phyloP scores from a whole-genome alignment of 2,888 invertebrate species.

The Amaurobius ferox region DNA sequence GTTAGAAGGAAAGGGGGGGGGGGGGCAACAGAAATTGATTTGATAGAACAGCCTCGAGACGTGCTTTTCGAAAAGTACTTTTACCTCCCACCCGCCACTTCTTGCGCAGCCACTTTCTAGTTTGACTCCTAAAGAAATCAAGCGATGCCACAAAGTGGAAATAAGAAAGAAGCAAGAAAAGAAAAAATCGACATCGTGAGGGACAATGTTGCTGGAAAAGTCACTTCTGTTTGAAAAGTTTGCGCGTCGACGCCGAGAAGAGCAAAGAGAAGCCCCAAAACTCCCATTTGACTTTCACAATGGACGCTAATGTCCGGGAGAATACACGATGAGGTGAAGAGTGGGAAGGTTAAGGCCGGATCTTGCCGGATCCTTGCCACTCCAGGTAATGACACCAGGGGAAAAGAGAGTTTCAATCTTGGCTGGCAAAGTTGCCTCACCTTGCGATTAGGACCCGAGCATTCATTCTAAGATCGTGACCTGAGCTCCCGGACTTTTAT shows the following conservation, averaged over 20 bases:
- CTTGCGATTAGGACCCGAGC: conserved; percentile 53
- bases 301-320: conserved; percentile 71
- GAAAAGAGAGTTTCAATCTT: conserved; percentile 36
- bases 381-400: conserved; percentile 60
- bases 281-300: conserved; percentile 72
- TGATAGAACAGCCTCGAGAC: conserved; percentile 63
- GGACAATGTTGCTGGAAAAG: conserved; percentile 42
- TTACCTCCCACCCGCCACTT: conserved; percentile 11
- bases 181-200: conserved; percentile 58
- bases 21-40: conserved; percentile 56
- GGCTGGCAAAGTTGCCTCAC: conserved; percentile 31
- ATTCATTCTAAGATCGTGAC: conserved; percentile 40
- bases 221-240: conserved; percentile 49
- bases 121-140: conserved; percentile 48
- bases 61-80: conserved; percentile 57
- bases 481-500: conserved; percentile 23
- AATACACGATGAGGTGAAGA: conserved; percentile 61
- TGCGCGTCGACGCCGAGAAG: conserved; percentile 44
- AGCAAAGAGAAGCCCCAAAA: conserved; percentile 47
- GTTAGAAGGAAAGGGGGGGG: conserved; percentile 4
- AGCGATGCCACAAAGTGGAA: conserved; percentile 38
- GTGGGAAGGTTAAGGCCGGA: conserved; percentile 29
- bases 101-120: conserved; percentile 18
- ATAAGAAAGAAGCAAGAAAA: conserved; percentile 29
- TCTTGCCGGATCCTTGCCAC: conserved; percentile 41